Conservation (phyloP, 2,888 invertebrate species). For the Azorinus chamasolen region DNA sequence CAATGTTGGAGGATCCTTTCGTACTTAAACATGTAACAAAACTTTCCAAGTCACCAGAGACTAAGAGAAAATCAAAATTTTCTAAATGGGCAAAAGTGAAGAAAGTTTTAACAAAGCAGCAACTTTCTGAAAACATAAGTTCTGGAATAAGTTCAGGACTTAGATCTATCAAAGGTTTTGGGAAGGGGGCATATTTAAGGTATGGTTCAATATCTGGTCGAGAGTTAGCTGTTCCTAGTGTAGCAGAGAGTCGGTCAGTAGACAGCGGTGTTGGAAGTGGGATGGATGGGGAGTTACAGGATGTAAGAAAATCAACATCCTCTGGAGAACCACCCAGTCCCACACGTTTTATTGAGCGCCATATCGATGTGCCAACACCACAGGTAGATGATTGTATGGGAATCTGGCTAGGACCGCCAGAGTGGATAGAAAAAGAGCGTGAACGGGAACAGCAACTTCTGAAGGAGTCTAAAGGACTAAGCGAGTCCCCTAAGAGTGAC, state of each 20-base stretch:
- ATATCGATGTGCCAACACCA: slow-evolving; percentile 64
- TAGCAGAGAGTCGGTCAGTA: slow-evolving; percentile 71
- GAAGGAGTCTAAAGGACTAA: slow-evolving; percentile 41
- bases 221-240: slow-evolving; percentile 68
- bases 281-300: slow-evolving; percentile 71
- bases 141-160: slow-evolving; percentile 70
- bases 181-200: slow-evolving; percentile 66
- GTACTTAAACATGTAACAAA: slow-evolving; percentile 62
- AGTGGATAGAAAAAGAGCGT: slow-evolving; percentile 79
- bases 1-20: slow-evolving; percentile 58
- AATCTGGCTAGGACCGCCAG: slow-evolving; percentile 82
- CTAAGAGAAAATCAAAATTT: slow-evolving; percentile 86
- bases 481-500: slow-evolving; percentile 62
- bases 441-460: slow-evolving; percentile 67
- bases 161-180: slow-evolving; percentile 73
- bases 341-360: slow-evolving; percentile 61
- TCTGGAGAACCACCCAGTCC: slow-evolving; percentile 77
- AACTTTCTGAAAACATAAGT: slow-evolving; percentile 76
- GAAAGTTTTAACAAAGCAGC: slow-evolving; percentile 90
- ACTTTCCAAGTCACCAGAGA: slow-evolving; percentile 71
- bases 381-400: slow-evolving; percentile 55
- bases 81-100: slow-evolving; percentile 97
- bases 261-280: slow-evolving; percentile 78
- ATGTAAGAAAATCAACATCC: slow-evolving; percentile 72
- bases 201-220: slow-evolving; percentile 59